phyloP scores from a whole-genome alignment of 2,113 vertebrate genomes.

The Cygnus atratus region DNA sequence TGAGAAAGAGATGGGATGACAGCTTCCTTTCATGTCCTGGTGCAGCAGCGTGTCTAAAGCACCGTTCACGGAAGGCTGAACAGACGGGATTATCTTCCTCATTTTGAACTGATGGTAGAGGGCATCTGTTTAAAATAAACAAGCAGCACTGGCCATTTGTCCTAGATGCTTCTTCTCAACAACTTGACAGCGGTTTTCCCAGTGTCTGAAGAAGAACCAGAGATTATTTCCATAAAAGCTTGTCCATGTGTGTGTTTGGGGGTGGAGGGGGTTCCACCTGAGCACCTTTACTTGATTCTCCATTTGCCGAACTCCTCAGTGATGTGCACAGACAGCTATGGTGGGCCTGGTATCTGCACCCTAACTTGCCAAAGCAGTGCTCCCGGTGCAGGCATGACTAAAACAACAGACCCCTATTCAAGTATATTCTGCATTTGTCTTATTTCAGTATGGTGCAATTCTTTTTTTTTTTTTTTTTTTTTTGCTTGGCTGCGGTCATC shows the following conservation, averaged over 20 bases:
- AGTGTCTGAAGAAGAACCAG: not conserved
- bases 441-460: not conserved
- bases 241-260: not conserved
- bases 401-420: not conserved
- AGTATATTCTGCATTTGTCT: not conserved
- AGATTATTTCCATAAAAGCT: not conserved
- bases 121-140: slow-evolving; percentile 12
- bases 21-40: not conserved
- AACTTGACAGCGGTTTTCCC: not conserved
- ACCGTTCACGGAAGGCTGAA: not conserved
- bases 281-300: not conserved
- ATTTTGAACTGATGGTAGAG: not conserved
- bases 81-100: not conserved
- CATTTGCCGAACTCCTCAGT: not conserved
- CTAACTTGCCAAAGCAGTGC: not conserved
- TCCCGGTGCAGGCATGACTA: not conserved
- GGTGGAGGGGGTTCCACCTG: not conserved
- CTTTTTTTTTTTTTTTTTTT: not conserved
- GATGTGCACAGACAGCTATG: not conserved
- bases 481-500: not conserved
- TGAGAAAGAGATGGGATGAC: not conserved
- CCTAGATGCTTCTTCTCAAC: not conserved
- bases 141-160: not conserved
- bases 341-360: not conserved
- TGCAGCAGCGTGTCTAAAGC: not conserved